Evolutionary conservation across 2,113 vertebrate genomes (phyloP), one percentile per base, ranked within the genome.

Genomic region (Pipra filicauda): DNA sequence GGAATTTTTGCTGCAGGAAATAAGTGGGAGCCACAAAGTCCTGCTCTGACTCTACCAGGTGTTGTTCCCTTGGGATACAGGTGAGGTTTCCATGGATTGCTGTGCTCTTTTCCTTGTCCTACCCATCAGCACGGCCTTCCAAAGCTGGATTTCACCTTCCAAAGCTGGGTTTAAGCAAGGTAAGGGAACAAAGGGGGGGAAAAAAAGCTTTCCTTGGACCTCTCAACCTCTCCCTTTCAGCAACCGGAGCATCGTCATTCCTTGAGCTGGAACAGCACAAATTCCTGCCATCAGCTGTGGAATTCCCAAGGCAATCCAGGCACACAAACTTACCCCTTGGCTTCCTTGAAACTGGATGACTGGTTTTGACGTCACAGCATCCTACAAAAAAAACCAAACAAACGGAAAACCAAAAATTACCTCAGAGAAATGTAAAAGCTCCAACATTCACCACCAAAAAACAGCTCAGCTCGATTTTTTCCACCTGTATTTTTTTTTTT

Each of bases 261-360:
- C 65, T 3, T 5, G 26, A n/a, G 46, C 52, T 27, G 89, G 64
- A 33, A 22, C 8, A 39, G 70, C 59, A 61, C 80, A 43, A 69
- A 55, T 7, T 13, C 48, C 75, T 52, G 2, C 24, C 18, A 64
- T 7, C 3, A 26, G 55, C 3, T 18, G 28, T 0, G 5, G 2
- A 41, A 65, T 39, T 14, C 13, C 75, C 89, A 85, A 51, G 48
- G 73, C 48, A 72, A 54, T 37, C 41, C 64, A 55, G 33, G 8
- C 2, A 35, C 2, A 35, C 11, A 65, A 49, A 98, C 99, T 99
- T 97, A 99, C 99, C 99, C 99, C 99, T 98, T 99, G 98, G 96
- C 97, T 99, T 97, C 99, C 99, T 98, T 99, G 98, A 96, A 99
- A 99, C 92, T 98, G 98, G 96, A 99, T 99, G 19, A 99, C 98